Evolutionary conservation across 2,888 invertebrate genomes (phyloP), one percentile per base, ranked within the genome.

Genomic region (Drosophila mercatorum): DNA sequence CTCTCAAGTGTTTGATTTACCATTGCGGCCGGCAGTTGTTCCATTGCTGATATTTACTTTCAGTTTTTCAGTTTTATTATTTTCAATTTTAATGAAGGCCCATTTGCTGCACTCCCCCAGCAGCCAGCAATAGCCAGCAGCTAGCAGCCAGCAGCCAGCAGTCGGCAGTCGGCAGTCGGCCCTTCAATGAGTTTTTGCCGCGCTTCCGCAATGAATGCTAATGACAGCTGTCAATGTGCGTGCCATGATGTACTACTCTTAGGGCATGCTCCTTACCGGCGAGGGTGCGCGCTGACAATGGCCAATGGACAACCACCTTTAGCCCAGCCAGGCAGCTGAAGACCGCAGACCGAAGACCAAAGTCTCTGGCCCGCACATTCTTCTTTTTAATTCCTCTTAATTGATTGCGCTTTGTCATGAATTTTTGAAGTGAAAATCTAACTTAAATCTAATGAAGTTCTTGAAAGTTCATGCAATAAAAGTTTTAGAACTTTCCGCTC

Each of bases 151-250:
- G 36, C 51, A 22, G 22, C 12, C 46, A 26, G 17, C 51, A 31
- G 51, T 4, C 10, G 34, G 34, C 36, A 36, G 31, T 31, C 49
- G n/a, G 53, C 38, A 17, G 38, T 28, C 22, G 68, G 41, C 75
- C 68, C 76, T 78, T 79, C 76, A 73, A 76, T 81, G 69, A 71
- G 44, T 74, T 74, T 76, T 64, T 59, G 80, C 88, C 78, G 86
- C 89, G 64, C 87, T 89, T 87, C 89, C 88, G 84, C 81, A 81
- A 77, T 85, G 85, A 89, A 81, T 88, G 87, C 80, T 85, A 85
- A 85, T 83, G 88, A 90, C 88, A 89, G 88, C 88, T 90, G 90
- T 86, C 90, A 82, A 81, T 89, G 83, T 83, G 83, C 78, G 81
- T 84, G 81, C 87, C 83, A 71, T 78, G 81, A 88, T 88, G 89